phyloP scores from a whole-genome alignment of 2,113 vertebrate species.

The Probosciger aterrimus region DNA sequence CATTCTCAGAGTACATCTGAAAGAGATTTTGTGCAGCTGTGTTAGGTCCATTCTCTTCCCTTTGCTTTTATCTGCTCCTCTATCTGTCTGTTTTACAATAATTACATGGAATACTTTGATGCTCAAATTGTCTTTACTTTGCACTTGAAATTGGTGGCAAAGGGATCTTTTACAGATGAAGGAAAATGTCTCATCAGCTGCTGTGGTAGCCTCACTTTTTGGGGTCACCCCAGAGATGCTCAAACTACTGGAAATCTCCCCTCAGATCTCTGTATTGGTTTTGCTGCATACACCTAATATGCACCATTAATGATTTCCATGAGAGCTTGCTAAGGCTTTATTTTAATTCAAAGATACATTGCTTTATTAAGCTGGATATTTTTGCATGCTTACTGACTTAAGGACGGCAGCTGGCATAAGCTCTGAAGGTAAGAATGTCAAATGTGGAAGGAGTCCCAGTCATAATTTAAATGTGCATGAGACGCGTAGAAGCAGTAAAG shows the following conservation, averaged over 20 bases:
- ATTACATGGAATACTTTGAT: not conserved
- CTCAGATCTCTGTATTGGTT: not conserved
- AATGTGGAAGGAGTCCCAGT: not conserved
- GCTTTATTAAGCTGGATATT: not conserved
- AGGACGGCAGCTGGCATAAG: not conserved
- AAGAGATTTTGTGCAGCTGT: not conserved
- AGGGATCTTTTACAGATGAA: not conserved
- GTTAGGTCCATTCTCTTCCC: not conserved
- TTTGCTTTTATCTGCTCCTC: not conserved
- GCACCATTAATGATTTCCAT: not conserved
- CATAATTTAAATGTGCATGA: not conserved
- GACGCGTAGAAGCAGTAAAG: not conserved
- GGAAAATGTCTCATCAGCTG: not conserved
- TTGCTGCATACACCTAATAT: not conserved
- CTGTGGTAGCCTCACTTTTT: not conserved
- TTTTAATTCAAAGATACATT: not conserved
- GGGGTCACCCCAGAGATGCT: not conserved
- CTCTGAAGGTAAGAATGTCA: not conserved
- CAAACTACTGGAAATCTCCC: not conserved
- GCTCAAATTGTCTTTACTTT: not conserved
- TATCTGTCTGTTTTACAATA: not conserved
- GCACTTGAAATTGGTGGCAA: accelerated
- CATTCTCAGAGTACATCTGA: not conserved
- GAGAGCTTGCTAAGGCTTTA: not conserved
- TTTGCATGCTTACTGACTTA: not conserved